Base-by-base conservation (phyloP, 2,113 vertebrate species). In the Malurus cyaneus region DNA sequence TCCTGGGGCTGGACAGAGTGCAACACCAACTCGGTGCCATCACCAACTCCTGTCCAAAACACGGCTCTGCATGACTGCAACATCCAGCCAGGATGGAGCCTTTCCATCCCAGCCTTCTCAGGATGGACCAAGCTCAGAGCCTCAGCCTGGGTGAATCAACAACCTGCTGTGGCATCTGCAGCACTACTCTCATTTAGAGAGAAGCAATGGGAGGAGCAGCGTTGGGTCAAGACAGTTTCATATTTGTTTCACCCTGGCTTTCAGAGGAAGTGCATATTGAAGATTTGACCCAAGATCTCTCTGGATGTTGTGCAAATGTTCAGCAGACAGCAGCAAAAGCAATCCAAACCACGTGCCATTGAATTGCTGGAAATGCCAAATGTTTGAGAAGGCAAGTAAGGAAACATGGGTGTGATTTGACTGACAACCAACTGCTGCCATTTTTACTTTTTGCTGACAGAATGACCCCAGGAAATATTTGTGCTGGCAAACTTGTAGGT, bases 371-470 rank as follows among this genome's bases (percentile, higher is more conserved):
- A 91, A 93, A 84, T 46, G 65, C 53, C 89, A 94, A 91, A 71
- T 93, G 44, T 96, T 93, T 97, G 86, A 76, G 69, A 94, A 86
- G 70, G 24, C 69, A 87, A 95, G 83, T 76, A 91, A 92, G 94
- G 96, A 96, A 95, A 94, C 70, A 91, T 21, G 91, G 41, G 41
- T 84, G 57, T 95, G 73, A 95, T 95, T 93, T 97, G 92, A 96
- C 95, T 95, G 95, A 96, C 96, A 97, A 96, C 91, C 80, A 89
- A 91, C 92, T 95, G 92, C 72, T 95, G 80, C 80, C 93, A 84
- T 94, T 95, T 96, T 91, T 93, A 89, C 80, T 93, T 96, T 74
- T 84, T 66, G 60, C 57, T 92, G 83, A 71, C 36, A 88, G 65
- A 86, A 60, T 91, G 86, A 96, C 94, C 94, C 29, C 79, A 95